Evolutionary conservation across 2,797 vertebrate genomes (phyloP).

Genomic region (Tolypeutes matacus): DNA sequence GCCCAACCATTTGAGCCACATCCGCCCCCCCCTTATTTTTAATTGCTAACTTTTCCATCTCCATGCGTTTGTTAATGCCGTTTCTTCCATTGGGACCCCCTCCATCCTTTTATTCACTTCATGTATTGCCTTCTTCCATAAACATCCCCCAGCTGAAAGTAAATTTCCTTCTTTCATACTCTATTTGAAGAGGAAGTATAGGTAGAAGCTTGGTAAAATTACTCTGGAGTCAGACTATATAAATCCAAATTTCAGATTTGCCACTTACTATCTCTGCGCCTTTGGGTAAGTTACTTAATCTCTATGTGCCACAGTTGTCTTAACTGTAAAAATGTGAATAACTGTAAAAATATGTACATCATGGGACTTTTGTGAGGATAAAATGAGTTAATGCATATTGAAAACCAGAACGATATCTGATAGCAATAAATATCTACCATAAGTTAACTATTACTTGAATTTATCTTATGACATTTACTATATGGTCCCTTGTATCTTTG

Average conservation of each 20-base stretch:
- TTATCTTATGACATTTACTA: neutral
- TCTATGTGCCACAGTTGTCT: neutral
- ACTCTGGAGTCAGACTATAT: neutral
- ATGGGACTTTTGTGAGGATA: neutral
- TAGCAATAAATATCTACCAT: neutral
- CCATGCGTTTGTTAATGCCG: too few species aligned
- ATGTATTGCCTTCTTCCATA: neutral
- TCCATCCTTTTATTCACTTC: neutral
- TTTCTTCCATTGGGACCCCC: neutral
- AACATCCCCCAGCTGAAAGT: neutral
- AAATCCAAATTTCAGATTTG: slow-evolving; percentile 25
- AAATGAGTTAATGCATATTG: neutral
- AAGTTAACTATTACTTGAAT: slow-evolving; percentile 8
- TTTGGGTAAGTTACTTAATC: neutral
- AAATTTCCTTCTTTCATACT: neutral
- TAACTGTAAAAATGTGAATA: neutral
- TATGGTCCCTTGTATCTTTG: neutral
- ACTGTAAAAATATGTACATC: neutral
- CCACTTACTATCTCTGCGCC: neutral
- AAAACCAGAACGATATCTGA: neutral
- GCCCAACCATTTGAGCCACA: too few species aligned
- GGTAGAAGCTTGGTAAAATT: neutral
- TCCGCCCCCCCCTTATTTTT: too few species aligned
- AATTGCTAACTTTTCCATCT: neutral
- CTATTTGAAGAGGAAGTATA: neutral